Evolutionary conservation across 2,888 invertebrate genomes (phyloP).

Genomic region (Xylota sylvarum): DNA sequence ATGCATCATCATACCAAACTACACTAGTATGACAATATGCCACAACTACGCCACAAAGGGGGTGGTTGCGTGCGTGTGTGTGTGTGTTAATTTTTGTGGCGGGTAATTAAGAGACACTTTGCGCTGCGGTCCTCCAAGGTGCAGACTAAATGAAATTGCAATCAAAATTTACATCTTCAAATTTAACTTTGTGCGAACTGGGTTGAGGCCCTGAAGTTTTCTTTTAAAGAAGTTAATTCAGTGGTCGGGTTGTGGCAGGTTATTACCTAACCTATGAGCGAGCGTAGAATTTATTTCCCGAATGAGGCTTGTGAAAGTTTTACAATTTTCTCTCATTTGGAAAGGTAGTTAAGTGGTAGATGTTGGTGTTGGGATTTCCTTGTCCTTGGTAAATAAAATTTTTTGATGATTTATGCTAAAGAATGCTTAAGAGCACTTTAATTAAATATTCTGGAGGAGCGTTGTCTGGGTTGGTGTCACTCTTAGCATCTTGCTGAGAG

Average conservation of each 20-base stretch:
- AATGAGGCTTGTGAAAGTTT: conserved; percentile 37
- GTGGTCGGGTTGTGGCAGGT: background rate
- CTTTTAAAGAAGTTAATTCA: conserved; percentile 12
- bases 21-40: conserved; percentile 34
- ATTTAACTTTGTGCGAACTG: conserved; percentile 14
- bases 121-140: conserved; percentile 37
- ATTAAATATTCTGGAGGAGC: conserved; percentile 52
- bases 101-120: conserved; percentile 64
- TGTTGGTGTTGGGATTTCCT: background rate
- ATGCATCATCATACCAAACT: conserved; percentile 11
- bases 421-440: conserved; percentile 40
- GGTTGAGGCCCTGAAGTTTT: background rate
- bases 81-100: conserved; percentile 36
- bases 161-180: conserved; percentile 48
- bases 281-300: conserved; percentile 28
- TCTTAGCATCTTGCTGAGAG: conserved; percentile 16
- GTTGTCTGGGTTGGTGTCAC: background rate
- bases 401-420: conserved; percentile 38
- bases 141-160: conserved; percentile 55
- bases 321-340: conserved; percentile 6
- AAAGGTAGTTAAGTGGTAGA: background rate
- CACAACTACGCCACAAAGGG: conserved; percentile 28
- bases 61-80: background rate
- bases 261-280: conserved; percentile 26
- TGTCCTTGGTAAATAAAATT: conserved; percentile 26